A percentile compares a stretch with the other conserved stretches of the same genome.
Conservation (phyloP, 2,113 vertebrate genomes). For the Brachyhypopomus occidentalis region DNA sequence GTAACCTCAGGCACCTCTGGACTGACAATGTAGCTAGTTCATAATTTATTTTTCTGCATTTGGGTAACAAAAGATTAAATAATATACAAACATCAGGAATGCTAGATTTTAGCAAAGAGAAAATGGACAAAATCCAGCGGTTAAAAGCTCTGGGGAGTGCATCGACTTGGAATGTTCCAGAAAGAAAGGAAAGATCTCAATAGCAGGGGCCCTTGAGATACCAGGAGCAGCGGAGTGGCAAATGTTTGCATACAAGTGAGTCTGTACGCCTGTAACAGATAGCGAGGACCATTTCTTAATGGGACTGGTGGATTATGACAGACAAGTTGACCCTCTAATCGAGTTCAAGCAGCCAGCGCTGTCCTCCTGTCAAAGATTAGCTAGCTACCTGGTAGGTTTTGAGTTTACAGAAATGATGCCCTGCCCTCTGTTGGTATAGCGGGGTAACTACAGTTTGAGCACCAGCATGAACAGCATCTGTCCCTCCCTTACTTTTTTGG, state of each 20-base stretch:
- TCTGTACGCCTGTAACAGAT: slow-evolving; percentile 8
- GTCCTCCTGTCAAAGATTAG: slow-evolving; percentile 36
- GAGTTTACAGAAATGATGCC: slow-evolving; percentile 61
- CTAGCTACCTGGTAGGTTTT: slow-evolving; percentile 57
- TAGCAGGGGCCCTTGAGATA: neutral
- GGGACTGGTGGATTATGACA: slow-evolving; percentile 7
- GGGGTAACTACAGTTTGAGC: slow-evolving; percentile 64
- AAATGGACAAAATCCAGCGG: slow-evolving; percentile 73
- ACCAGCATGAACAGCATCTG: slow-evolving; percentile 78
- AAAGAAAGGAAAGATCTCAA: slow-evolving; percentile 13
- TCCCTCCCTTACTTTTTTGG: slow-evolving; percentile 32
- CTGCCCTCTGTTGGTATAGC: slow-evolving; percentile 19
- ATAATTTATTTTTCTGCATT: slow-evolving; percentile 90
- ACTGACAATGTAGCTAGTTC: slow-evolving; percentile 88
- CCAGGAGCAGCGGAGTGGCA: neutral
- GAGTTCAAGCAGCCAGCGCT: slow-evolving; percentile 44
- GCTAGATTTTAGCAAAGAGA: slow-evolving; percentile 40
- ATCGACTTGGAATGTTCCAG: slow-evolving; percentile 47
- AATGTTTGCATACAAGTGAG: neutral
- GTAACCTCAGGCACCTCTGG: slow-evolving; percentile 93
- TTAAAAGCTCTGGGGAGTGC: slow-evolving; percentile 73
- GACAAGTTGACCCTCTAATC: slow-evolving; percentile 10
- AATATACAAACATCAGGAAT: slow-evolving; percentile 63
- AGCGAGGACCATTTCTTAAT: slow-evolving; percentile 52
- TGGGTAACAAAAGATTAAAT: slow-evolving; percentile 57